Evolutionary conservation across 2,888 invertebrate species (phyloP).

Genomic region (Stenurella melanura): DNA sequence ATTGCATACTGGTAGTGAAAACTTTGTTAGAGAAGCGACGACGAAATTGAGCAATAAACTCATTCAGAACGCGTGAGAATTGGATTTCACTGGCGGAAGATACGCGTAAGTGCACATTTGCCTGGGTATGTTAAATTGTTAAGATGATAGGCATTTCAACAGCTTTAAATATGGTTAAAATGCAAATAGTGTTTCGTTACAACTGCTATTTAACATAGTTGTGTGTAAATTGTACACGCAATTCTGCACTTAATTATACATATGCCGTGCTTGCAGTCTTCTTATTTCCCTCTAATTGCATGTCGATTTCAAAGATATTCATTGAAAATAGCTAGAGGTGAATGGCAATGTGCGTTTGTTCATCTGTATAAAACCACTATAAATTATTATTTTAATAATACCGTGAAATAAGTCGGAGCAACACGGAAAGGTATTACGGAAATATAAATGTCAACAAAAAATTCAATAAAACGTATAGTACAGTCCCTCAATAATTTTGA

Average conservation of each 20-base stretch:
- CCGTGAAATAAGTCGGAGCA: neutral
- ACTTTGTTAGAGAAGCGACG: neutral
- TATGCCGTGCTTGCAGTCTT: slow-evolving; percentile 66
- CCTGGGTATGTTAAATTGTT: neutral
- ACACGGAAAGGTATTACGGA: neutral
- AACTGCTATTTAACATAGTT: slow-evolving; percentile 54
- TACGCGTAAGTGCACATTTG: slow-evolving; percentile 2
- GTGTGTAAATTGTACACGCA: slow-evolving; percentile 60
- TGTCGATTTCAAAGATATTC: slow-evolving; percentile 67
- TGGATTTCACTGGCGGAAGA: neutral
- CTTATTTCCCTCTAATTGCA: slow-evolving; percentile 67
- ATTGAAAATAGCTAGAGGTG: slow-evolving; percentile 50
- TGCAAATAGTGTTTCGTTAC: slow-evolving; percentile 54
- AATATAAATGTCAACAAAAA: neutral
- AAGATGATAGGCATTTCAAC: slow-evolving; percentile 33
- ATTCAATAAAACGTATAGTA: neutral
- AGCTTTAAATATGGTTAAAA: slow-evolving; percentile 46
- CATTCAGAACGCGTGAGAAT: neutral
- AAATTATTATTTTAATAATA: slow-evolving; percentile 56
- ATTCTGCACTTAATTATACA: slow-evolving; percentile 65
- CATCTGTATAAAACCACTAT: slow-evolving; percentile 58
- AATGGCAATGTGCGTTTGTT: slow-evolving; percentile 57
- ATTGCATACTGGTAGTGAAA: neutral
- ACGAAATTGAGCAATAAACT: neutral
- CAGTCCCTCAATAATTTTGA: no score